Base-by-base conservation (phyloP, 2,888 invertebrate species). In the Schrankia costaestrigalis region DNA sequence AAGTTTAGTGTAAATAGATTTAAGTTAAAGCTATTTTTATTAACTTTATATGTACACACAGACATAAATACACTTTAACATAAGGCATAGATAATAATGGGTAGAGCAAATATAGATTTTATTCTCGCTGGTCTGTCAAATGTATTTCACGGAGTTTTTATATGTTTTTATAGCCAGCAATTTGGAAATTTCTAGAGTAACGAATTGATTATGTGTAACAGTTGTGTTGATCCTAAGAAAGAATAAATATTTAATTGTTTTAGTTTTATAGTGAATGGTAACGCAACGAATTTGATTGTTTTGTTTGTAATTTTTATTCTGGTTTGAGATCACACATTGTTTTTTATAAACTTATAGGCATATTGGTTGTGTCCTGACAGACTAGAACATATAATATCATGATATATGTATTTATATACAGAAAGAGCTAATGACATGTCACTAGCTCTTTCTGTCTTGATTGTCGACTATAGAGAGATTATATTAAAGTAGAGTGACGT, bases 181-280 rank as follows among this genome's bases (percentile, higher is more conserved):
- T 81, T 76, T 77, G 57, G 71, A 57, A 71, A 75, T 82, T 84
- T 78, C 73, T 70, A 76, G 63, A 62, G 68, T 73, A 71, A 71
- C 77, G 77, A 84, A 86, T 85, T 75, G 79, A 85, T 85, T 80
- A 56, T 34, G 50, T 62, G 63, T 78, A 77, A 76, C 74, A 75
- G 71, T 71, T 69, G 65, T 63, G 67, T 70, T 71, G 71, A 72
- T 77, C 62, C 72, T 74, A 81, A 82, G 83, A 59, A 77, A 74
- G 82, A 82, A 75, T 83, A 82, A 83, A 85, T 83, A 84, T 85
- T 86, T 84, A 84, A 84, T 84, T 76, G 78, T 73, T 61, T n/a
- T 64, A 62, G 66, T 68, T 84, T 80, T 83, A 78, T 79, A 71
- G 74, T 60, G 74, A 81, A 82, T 84, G 77, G 82, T 81, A 82